These are phyloP conservation scores for Megaustenia siamemsis DNA, from an alignment of 2,888 invertebrate species.

Conservation along the genomic window DNA sequence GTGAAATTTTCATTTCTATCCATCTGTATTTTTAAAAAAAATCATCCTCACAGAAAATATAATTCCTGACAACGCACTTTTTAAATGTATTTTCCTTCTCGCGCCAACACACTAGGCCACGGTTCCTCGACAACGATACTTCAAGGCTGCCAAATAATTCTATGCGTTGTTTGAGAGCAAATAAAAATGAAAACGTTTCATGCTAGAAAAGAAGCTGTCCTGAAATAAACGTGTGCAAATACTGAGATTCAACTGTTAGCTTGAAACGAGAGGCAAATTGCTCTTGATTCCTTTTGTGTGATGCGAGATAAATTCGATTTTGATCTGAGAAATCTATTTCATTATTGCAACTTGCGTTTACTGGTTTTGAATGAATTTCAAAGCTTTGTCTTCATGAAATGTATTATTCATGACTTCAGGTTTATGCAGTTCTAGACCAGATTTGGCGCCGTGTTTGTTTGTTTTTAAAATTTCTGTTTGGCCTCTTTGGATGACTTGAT, in stretches of 20 bases:
- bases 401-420: too few relatives aligned
- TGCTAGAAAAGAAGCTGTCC: background rate
- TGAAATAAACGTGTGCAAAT: slow-evolving; percentile 4
- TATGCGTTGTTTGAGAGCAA: slow-evolving; percentile 6
- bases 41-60: background rate
- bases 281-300: background rate
- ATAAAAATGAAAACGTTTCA: slow-evolving; percentile 13
- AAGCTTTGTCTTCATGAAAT: too few relatives aligned
- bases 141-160: background rate
- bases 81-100: background rate
- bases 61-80: background rate
- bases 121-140: slow-evolving; percentile 15
- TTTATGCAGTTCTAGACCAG: too few relatives aligned
- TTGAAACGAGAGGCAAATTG: slow-evolving; percentile 3
- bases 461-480: too few relatives aligned
- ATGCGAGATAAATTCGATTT: too few relatives aligned
- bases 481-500: too few relatives aligned
- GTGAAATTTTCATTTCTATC: background rate
- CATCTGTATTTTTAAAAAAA: background rate
- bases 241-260: background rate
- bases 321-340: too few relatives aligned
- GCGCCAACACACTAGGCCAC: background rate
- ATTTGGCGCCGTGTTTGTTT: too few relatives aligned
- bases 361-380: too few relatives aligned
- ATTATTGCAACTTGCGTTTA: too few relatives aligned